A percentile compares a stretch with the other conserved stretches of the same genome.
phyloP scores from a whole-genome alignment of 2,113 vertebrate species.

The Dascyllus trimaculatus region DNA sequence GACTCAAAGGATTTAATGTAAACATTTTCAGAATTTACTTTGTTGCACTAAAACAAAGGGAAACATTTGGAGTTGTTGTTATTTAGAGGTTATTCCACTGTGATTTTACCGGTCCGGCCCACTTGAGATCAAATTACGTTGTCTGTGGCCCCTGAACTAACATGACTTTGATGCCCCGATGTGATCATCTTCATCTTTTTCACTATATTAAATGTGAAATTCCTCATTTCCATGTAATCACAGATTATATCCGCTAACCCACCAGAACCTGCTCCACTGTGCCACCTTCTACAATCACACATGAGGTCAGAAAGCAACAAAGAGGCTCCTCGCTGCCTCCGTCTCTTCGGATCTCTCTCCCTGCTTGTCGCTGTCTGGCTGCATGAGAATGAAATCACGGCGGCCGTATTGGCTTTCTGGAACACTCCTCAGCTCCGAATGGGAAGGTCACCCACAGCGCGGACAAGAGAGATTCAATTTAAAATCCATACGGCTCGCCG shows the following conservation, averaged over 20 bases:
- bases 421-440: constrained; percentile 55
- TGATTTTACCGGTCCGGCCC: no score
- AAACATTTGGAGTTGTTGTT: no score
- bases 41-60: no score
- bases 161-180: no score
- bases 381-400: constrained; percentile 67
- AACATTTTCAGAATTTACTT: no score
- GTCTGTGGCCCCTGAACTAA: no score
- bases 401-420: constrained; percentile 67
- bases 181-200: no score
- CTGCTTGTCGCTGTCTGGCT: constrained; percentile 49
- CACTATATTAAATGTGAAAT: not conserved
- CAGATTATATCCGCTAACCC: not conserved
- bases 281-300: constrained; percentile 13
- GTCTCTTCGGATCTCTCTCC: constrained; percentile 31
- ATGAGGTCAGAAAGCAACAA: constrained; percentile 19
- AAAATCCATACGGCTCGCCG: constrained; percentile 63
- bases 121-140: no score
- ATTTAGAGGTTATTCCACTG: no score
- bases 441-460: constrained; percentile 76
- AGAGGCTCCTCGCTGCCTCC: constrained; percentile 18
- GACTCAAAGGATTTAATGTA: no score
- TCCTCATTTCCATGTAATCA: not conserved
- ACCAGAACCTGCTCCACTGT: not conserved
- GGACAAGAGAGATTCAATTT: constrained; percentile 73